A percentile compares a stretch with the other conserved stretches of the same genome.
phyloP scores from a whole-genome alignment of 2,797 vertebrate genomes.

The Thaleichthys pacificus region DNA sequence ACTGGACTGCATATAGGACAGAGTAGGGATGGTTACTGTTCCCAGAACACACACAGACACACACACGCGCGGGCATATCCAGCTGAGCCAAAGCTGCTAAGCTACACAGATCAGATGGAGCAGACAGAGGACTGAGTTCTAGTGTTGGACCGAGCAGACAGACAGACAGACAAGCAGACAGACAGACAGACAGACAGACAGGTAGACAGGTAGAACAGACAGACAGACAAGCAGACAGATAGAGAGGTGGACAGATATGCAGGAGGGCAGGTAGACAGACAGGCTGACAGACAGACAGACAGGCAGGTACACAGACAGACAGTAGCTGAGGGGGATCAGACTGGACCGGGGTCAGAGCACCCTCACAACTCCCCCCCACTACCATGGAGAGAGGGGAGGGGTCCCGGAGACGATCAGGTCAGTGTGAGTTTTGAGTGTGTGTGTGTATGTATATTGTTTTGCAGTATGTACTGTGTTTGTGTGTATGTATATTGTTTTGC shows the following conservation, averaged over 20 bases:
- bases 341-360: not conserved
- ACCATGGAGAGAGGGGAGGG: slow-evolving; percentile 11
- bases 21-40: slow-evolving; percentile 5
- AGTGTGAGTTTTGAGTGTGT: not conserved
- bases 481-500: not conserved
- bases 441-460: not conserved
- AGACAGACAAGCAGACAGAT: not conserved
- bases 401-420: not conserved
- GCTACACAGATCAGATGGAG: not conserved
- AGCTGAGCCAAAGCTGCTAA: not conserved
- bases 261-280: not conserved
- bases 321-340: not conserved
- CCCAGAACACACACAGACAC: not conserved
- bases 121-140: not conserved
- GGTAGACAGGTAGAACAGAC: not conserved
- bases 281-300: not conserved
- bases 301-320: not conserved
- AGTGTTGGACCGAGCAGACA: not conserved
- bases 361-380: not conserved
- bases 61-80: not conserved
- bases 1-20: not conserved
- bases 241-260: not conserved
- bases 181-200: not conserved
- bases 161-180: not conserved
- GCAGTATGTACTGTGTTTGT: not conserved